phyloP scores from a whole-genome alignment of 2,888 invertebrate species.

The Limnephilus auricula region DNA sequence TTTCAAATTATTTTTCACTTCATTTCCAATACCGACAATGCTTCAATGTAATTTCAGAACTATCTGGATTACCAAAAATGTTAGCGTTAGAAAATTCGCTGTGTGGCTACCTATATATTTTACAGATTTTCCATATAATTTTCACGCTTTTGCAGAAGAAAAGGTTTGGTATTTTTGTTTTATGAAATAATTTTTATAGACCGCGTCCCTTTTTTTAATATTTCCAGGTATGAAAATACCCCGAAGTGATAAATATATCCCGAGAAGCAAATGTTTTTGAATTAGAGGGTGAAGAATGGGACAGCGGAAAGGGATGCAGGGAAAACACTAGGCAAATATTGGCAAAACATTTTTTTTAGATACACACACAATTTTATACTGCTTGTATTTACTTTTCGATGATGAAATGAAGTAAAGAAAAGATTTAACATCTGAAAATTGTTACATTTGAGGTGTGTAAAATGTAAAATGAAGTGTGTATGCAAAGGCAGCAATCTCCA shows the following conservation, averaged over 20 bases:
- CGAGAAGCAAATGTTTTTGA: not conserved
- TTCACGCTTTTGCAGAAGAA: not conserved
- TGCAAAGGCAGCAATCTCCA: too few relatives aligned
- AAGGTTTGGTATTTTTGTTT: not conserved
- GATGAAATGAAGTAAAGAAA: too few relatives aligned
- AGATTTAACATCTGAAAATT: too few relatives aligned
- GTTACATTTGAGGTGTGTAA: too few relatives aligned
- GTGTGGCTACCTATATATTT: not conserved
- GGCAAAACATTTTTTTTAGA: not conserved
- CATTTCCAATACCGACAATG: too few relatives aligned
- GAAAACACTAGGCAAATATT: not conserved
- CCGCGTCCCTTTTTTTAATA: not conserved
- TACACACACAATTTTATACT: not conserved
- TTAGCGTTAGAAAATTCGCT: too few relatives aligned
- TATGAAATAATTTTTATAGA: not conserved
- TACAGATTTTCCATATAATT: not conserved
- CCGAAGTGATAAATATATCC: not conserved
- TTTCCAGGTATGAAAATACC: not conserved
- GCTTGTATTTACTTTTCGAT: too few relatives aligned
- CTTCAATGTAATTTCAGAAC: too few relatives aligned
- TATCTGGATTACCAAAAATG: too few relatives aligned
- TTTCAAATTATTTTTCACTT: too few relatives aligned
- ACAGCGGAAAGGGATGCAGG: not conserved
- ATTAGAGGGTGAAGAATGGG: not conserved
- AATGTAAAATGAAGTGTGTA: too few relatives aligned